Evolutionary conservation across 2,888 invertebrate species (phyloP).

Genomic region (Drosophila paranaensis): DNA sequence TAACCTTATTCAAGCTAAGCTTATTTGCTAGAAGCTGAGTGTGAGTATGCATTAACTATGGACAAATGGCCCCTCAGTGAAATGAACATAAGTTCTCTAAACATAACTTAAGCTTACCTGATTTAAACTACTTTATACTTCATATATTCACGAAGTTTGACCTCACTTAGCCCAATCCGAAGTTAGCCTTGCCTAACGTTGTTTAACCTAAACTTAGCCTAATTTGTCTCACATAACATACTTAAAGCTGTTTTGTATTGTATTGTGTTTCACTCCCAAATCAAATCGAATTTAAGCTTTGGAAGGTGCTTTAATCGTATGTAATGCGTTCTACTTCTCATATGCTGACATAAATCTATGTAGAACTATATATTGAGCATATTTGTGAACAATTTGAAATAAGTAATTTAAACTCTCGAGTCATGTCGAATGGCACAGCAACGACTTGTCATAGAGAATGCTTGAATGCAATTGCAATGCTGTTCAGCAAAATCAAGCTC

Average conservation of each 20-base stretch:
- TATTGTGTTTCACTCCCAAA: background rate
- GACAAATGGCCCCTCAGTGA: rapidly evolving
- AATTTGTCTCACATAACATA: background rate
- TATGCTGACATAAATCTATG: background rate
- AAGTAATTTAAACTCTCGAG: slow-evolving; percentile 46
- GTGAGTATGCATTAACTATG: background rate
- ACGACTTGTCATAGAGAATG: slow-evolving; percentile 4
- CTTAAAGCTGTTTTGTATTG: background rate
- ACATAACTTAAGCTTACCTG: background rate
- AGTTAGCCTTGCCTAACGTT: background rate
- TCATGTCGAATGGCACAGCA: slow-evolving; percentile 23
- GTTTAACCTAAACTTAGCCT: background rate
- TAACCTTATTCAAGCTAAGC: background rate
- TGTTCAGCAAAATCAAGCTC: slow-evolving; percentile 25
- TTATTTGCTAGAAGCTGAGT: background rate
- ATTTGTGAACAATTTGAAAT: slow-evolving; percentile 13
- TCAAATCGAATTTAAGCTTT: background rate
- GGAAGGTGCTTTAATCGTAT: too few species aligned
- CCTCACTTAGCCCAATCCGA: background rate
- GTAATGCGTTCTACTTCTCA: too few species aligned
- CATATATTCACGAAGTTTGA: background rate
- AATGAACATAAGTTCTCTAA: background rate
- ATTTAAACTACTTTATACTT: too few species aligned
- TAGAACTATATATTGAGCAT: too few species aligned
- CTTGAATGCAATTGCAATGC: slow-evolving; percentile 28